Conservation (phyloP, 2,888 invertebrate genomes). For the Drosophila siamana region DNA sequence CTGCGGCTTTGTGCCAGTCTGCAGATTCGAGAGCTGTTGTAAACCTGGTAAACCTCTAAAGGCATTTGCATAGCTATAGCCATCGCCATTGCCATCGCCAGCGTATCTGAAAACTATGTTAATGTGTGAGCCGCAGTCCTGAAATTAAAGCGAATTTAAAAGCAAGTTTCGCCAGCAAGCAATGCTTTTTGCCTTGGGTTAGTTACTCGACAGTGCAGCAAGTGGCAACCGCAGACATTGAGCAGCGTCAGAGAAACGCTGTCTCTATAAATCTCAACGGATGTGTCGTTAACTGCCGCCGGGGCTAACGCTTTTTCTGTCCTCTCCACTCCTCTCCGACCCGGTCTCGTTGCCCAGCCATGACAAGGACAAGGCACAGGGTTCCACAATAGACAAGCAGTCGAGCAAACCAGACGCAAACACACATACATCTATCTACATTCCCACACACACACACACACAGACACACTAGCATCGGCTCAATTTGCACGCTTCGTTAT, state of each 20-base stretch:
- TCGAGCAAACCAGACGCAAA: neutral
- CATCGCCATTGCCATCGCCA: neutral
- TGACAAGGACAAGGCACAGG: conserved; percentile 48
- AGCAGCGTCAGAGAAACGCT: conserved; percentile 45
- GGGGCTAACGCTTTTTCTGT: conserved; percentile 58
- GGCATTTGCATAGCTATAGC: conserved; percentile 64
- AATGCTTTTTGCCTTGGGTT: neutral
- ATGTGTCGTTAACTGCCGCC: conserved; percentile 76
- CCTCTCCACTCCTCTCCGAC: neutral
- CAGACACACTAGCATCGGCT: conserved; percentile 43
- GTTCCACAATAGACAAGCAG: conserved; percentile 23
- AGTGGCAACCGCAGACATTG: conserved; percentile 68
- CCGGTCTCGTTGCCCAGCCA: neutral
- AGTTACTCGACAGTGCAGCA: neutral
- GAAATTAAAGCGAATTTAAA: conserved; percentile 64
- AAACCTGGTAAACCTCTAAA: conserved; percentile 69
- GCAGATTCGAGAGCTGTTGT: conserved; percentile 35
- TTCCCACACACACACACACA: neutral
- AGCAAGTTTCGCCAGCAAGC: conserved; percentile 46
- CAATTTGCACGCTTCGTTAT: conserved; percentile 81
- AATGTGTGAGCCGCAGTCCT: conserved; percentile 59
- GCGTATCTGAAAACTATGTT: conserved; percentile 67
- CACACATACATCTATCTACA: no score
- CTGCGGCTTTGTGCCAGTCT: conserved; percentile 38
- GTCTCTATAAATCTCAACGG: conserved; percentile 71